A percentile compares a stretch with the other conserved stretches of the same genome.
Evolutionary conservation across 2,113 vertebrate genomes (phyloP).

Genomic region (Eulemur rufifrons): DNA sequence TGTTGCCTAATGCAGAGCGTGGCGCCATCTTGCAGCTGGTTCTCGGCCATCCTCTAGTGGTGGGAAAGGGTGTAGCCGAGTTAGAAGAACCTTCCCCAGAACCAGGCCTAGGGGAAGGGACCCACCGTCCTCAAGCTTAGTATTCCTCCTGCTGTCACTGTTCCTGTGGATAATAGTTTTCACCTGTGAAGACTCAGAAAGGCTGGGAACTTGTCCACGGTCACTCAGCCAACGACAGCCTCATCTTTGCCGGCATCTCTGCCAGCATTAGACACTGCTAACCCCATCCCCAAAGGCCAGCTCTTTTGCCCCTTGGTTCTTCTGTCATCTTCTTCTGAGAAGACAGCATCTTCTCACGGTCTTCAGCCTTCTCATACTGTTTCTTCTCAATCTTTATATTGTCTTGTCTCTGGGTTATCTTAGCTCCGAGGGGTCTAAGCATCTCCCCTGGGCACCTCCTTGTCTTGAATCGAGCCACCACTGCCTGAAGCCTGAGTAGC

Average conservation of each 20-base stretch:
- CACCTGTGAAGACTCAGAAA: background rate
- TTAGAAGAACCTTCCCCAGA: background rate
- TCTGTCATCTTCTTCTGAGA: background rate
- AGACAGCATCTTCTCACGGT: background rate
- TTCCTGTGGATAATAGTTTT: fast-evolving
- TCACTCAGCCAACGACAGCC: background rate
- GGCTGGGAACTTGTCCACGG: background rate
- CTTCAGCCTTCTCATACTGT: fast-evolving
- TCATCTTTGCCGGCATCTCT: background rate
- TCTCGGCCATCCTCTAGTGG: background rate
- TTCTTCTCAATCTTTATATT: background rate
- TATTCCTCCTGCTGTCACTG: background rate
- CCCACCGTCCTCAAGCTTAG: background rate
- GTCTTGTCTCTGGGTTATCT: too few species aligned
- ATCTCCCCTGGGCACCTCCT: fast-evolving
- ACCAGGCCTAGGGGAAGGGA: background rate
- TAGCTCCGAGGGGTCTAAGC: background rate
- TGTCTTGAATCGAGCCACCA: background rate
- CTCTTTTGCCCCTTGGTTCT: background rate
- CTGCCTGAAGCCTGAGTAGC: too few species aligned
- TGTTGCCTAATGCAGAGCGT: background rate
- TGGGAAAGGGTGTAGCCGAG: background rate
- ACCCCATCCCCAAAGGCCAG: fast-evolving
- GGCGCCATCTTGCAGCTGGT: background rate
- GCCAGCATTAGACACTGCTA: background rate